These are phyloP conservation scores for Tinea pellionella DNA, from an alignment of 2,888 invertebrate species.

Conservation along the genomic window DNA sequence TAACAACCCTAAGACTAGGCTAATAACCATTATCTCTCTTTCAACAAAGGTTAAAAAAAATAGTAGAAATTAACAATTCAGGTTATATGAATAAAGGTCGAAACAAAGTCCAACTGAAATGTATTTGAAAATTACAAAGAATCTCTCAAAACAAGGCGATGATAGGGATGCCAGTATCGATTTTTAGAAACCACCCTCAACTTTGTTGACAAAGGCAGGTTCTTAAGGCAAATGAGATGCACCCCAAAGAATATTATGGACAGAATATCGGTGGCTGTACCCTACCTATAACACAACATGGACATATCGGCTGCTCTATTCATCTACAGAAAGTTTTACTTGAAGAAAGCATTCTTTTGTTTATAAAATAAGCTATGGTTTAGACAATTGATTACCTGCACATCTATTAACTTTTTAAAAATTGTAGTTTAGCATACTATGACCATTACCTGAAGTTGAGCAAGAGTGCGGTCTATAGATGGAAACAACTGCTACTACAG, in stretches of 20 bases:
- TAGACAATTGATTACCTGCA: too few relatives aligned
- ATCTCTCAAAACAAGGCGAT: slow-evolving; percentile 3
- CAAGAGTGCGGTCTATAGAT: too few relatives aligned
- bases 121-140: background rate
- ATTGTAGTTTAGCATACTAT: too few relatives aligned
- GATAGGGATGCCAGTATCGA: slow-evolving; percentile 37
- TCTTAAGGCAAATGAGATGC: slow-evolving; percentile 70
- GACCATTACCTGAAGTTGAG: too few relatives aligned
- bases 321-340: slow-evolving; percentile 22
- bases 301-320: slow-evolving; percentile 43
- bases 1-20: too few relatives aligned
- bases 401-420: too few relatives aligned
- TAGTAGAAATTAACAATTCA: too few relatives aligned
- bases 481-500: too few relatives aligned
- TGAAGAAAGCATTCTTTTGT: background rate
- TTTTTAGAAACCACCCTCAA: slow-evolving; percentile 60
- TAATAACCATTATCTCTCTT: too few relatives aligned
- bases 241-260: slow-evolving; percentile 70
- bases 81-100: too few relatives aligned
- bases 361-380: too few relatives aligned
- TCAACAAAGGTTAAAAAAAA: too few relatives aligned
- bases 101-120: background rate
- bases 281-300: slow-evolving; percentile 3
- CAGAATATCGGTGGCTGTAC: slow-evolving; percentile 46
- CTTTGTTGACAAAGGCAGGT: slow-evolving; percentile 69